Percentiles rank a stretch among this genome's conserved stretches.
These are phyloP conservation scores for Strigamia crassipes DNA, from an alignment of 2,888 invertebrate genomes.

Conservation along the genomic window DNA sequence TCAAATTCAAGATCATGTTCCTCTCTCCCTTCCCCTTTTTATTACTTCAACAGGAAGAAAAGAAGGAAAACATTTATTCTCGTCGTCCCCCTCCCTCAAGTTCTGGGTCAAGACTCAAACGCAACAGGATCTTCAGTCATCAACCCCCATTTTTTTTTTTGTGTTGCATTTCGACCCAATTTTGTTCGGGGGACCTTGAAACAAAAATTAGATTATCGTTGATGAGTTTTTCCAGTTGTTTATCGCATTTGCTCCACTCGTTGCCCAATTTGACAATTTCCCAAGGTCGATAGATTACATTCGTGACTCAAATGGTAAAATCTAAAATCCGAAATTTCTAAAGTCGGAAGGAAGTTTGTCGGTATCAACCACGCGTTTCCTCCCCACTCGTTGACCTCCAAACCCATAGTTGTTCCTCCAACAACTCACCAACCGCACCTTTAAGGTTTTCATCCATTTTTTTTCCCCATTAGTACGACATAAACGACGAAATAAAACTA, in stretches of 20 bases:
- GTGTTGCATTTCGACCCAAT: no score
- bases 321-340: not conserved
- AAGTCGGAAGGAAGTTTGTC: not conserved
- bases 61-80: not conserved
- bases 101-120: not conserved
- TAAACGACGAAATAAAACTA: not conserved
- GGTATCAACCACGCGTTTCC: slow-evolving; percentile 22
- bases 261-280: not conserved
- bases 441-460: not conserved
- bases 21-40: not conserved
- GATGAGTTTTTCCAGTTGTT: not conserved
- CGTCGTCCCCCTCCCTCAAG: not conserved
- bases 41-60: slow-evolving; percentile 19
- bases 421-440: not conserved
- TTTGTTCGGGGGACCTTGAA: no score
- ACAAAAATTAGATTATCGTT: not conserved
- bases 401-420: not conserved
- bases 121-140: slow-evolving; percentile 5
- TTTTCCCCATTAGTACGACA: no score
- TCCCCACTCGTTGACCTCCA: slow-evolving; percentile 31
- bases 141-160: not conserved
- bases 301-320: not conserved
- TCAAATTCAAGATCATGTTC: slow-evolving; percentile 20
- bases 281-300: not conserved
- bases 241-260: not conserved